Evolutionary conservation across 2,888 invertebrate species (phyloP).

Genomic region (Acrobasis consociella): DNA sequence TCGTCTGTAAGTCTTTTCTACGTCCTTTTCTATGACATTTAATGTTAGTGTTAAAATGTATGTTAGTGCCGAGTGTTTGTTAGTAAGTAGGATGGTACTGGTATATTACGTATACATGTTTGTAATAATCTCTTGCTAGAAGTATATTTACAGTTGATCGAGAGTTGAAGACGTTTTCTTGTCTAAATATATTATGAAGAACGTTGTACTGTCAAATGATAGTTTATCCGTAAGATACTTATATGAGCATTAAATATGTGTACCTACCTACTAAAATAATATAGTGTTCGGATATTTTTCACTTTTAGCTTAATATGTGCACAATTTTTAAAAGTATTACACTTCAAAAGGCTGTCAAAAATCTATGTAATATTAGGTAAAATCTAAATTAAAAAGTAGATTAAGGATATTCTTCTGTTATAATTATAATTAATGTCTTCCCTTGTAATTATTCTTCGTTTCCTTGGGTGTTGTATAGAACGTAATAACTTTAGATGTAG

Average conservation of each 20-base stretch:
- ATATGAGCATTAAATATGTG: neutral
- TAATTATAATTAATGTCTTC: constrained; percentile 30
- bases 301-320: constrained; percentile 46
- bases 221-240: neutral
- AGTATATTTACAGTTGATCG: neutral
- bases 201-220: neutral
- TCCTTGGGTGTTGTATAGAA: constrained; percentile 23
- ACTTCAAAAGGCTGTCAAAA: constrained; percentile 57
- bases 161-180: neutral
- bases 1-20: constrained; percentile 76
- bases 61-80: constrained; percentile 23
- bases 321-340: constrained; percentile 59
- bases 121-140: neutral
- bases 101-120: neutral
- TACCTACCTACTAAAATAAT: constrained; percentile 26
- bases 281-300: constrained; percentile 42
- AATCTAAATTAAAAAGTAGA: constrained; percentile 6
- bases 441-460: constrained; percentile 21
- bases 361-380: constrained; percentile 22
- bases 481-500: constrained; percentile 9
- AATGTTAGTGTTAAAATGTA: constrained; percentile 71
- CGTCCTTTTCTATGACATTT: constrained; percentile 78
- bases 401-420: constrained; percentile 20
- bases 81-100: constrained; percentile 20
- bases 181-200: neutral